These are phyloP conservation scores for Apaloderma vittatum DNA, from an alignment of 2,113 vertebrate species.

Conservation along the genomic window DNA sequence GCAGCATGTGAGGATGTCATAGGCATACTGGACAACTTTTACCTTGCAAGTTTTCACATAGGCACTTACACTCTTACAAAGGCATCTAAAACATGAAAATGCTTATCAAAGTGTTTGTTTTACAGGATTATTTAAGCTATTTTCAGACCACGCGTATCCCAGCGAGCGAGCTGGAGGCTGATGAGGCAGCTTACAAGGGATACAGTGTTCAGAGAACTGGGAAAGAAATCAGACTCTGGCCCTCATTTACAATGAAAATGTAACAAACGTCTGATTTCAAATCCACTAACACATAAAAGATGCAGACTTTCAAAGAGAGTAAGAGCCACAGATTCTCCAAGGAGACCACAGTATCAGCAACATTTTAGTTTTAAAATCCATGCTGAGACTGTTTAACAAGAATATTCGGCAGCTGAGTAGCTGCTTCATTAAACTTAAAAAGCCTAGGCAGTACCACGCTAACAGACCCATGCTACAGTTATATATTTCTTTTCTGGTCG, in stretches of 20 bases:
- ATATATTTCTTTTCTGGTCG: conserved; percentile 64
- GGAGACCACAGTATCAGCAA: conserved; percentile 55
- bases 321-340: conserved; percentile 59
- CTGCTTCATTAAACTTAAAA: conserved; percentile 79
- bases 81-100: neutral
- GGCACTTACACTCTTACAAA: conserved; percentile 24
- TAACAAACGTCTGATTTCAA: conserved; percentile 71
- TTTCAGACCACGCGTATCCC: conserved; percentile 4
- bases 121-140: conserved; percentile 16
- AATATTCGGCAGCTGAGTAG: conserved; percentile 47
- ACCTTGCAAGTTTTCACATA: neutral
- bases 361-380: conserved; percentile 72
- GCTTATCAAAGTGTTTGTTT: neutral
- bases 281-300: conserved; percentile 72
- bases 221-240: conserved; percentile 16
- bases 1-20: neutral
- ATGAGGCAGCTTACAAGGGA: conserved; percentile 4
- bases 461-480: conserved; percentile 52
- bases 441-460: conserved; percentile 53
- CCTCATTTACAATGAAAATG: conserved; percentile 66
- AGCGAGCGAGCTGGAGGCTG: neutral
- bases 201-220: conserved; percentile 6
- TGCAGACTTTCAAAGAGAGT: conserved; percentile 61
- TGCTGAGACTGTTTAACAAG: conserved; percentile 65
- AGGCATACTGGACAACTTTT: neutral